These are phyloP conservation scores for Haemorhous mexicanus DNA, from an alignment of 2,113 vertebrate species.

Conservation along the genomic window DNA sequence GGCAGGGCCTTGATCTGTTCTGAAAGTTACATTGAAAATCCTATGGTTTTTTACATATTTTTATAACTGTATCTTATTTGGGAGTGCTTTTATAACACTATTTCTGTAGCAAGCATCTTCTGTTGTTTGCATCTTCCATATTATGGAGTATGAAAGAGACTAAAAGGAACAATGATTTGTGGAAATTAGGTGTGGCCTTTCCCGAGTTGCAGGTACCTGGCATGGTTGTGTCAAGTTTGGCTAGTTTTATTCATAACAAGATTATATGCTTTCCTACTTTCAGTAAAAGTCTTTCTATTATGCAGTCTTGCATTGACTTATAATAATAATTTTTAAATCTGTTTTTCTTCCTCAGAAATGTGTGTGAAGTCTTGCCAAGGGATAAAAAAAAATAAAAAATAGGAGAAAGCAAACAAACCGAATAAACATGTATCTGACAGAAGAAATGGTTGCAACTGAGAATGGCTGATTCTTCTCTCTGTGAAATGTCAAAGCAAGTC, in stretches of 20 bases:
- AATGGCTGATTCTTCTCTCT: neutral
- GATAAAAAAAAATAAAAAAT: neutral
- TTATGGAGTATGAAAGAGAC: neutral
- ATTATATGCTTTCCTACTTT: neutral
- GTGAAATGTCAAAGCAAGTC: neutral
- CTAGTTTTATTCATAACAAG: neutral
- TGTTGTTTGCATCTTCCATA: neutral
- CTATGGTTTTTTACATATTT: neutral
- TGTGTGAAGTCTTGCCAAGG: neutral
- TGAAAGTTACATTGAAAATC: neutral
- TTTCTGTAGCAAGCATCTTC: neutral
- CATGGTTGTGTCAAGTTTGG: neutral
- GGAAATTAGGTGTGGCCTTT: neutral
- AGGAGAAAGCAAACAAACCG: neutral
- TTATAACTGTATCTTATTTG: neutral
- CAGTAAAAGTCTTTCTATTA: neutral
- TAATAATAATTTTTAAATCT: neutral
- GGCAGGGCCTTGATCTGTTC: neutral
- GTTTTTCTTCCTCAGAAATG: neutral
- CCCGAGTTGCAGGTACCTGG: neutral
- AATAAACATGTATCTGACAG: neutral
- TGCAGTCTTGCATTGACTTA: neutral
- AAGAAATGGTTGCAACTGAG: neutral
- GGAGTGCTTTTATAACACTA: neutral
- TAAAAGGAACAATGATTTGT: neutral